These are phyloP conservation scores for Tapera naevia DNA, from an alignment of 2,797 vertebrate genomes.

Conservation along the genomic window DNA sequence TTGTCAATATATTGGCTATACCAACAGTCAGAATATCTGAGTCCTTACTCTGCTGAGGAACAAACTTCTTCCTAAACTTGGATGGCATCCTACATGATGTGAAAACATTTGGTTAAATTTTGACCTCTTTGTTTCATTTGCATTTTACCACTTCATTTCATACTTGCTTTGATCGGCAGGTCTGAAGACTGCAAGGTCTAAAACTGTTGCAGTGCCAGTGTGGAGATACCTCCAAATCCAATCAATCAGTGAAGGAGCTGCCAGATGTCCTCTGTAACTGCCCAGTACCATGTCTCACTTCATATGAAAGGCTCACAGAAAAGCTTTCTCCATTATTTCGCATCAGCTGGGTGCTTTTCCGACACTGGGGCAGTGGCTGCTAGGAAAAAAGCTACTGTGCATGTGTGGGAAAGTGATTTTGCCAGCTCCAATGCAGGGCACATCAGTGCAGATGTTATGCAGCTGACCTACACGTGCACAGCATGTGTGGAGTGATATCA, in stretches of 20 bases:
- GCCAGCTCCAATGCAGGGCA: neutral
- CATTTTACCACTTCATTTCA: neutral
- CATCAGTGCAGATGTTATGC: accelerated
- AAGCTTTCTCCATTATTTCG: neutral
- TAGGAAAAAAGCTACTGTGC: neutral
- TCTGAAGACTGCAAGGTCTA: neutral
- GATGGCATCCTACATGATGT: neutral
- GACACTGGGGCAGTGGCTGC: neutral
- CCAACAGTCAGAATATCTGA: neutral
- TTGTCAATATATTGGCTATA: neutral
- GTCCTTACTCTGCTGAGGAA: neutral
- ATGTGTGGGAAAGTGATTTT: neutral
- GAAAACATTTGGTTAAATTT: neutral
- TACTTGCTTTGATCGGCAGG: neutral
- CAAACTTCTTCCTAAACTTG: neutral
- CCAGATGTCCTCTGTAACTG: neutral
- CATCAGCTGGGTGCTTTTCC: neutral
- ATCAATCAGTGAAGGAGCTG: neutral
- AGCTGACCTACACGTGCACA: neutral
- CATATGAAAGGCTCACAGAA: neutral
- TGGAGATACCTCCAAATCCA: neutral
- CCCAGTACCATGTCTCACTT: neutral
- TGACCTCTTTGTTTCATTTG: neutral
- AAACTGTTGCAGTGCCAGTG: neutral
- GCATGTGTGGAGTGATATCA: neutral